A percentile compares a stretch with the other conserved stretches of the same genome.
Conservation (phyloP, 2,888 invertebrate species). For the Cryptocephalus moraei region DNA sequence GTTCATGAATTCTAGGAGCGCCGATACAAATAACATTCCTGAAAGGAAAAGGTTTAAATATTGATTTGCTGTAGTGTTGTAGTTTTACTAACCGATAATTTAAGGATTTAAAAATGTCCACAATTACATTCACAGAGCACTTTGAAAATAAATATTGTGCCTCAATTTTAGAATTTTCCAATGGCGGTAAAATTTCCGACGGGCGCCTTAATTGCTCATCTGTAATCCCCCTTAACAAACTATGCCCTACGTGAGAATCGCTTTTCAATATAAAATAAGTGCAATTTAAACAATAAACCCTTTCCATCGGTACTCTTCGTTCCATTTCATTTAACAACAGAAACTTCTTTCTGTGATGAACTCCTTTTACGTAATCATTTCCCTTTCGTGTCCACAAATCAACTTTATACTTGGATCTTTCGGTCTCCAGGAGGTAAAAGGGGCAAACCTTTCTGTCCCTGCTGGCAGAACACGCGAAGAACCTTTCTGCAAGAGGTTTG, state of each 20-base stretch:
- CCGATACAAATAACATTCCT: constrained; percentile 79
- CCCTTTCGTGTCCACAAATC: constrained; percentile 44
- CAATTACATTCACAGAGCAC: constrained; percentile 53
- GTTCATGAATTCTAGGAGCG: constrained; percentile 71
- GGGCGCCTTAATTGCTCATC: constrained; percentile 52
- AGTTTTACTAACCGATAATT: constrained; percentile 43
- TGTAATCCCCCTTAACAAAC: constrained; percentile 42
- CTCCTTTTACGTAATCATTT: constrained; percentile 37
- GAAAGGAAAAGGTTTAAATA: constrained; percentile 20
- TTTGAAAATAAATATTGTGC: constrained; percentile 82
- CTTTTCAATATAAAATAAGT: constrained; percentile 39
- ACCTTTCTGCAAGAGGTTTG: constrained; percentile 41
- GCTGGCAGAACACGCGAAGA: constrained; percentile 77
- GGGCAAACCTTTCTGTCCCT: constrained; percentile 68
- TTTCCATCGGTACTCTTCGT: constrained; percentile 33
- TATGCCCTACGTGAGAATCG: constrained; percentile 46
- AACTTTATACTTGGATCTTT: constrained; percentile 27
- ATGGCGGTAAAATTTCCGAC: constrained; percentile 55
- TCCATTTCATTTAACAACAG: constrained; percentile 43
- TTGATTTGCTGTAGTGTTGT: neutral
- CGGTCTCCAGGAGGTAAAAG: constrained; percentile 52
- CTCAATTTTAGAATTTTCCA: constrained; percentile 67
- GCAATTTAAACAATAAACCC: constrained; percentile 58
- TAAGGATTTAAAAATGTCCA: constrained; percentile 49
- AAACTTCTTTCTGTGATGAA: constrained; percentile 46